Conservation (phyloP, 2,797 vertebrate species). For the Notolabrus celidotus region DNA sequence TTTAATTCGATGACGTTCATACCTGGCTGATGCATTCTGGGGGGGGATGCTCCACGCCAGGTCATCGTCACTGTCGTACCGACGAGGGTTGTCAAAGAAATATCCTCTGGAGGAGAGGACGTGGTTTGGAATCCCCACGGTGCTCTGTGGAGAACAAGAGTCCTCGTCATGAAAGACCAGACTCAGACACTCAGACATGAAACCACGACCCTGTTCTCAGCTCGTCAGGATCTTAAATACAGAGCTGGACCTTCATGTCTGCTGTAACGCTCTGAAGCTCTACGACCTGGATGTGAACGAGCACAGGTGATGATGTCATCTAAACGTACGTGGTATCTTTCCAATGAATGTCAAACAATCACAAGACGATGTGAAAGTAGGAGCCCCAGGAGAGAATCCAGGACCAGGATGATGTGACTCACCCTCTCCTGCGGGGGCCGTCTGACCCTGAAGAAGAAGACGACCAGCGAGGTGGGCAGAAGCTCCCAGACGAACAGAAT, state of each 20-base stretch:
- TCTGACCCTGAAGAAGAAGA: slow-evolving; percentile 94
- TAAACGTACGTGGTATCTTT: too few species aligned
- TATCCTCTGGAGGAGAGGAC: slow-evolving; percentile 91
- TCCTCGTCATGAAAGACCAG: too few species aligned
- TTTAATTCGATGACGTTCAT: not conserved
- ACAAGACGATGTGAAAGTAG: too few species aligned
- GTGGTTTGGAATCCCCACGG: slow-evolving; percentile 87
- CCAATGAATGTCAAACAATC: too few species aligned
- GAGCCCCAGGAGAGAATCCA: not conserved
- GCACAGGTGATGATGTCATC: too few species aligned
- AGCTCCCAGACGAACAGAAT: slow-evolving; percentile 96
- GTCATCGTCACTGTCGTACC: slow-evolving; percentile 95
- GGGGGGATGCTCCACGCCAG: slow-evolving; percentile 92
- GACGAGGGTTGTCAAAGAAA: slow-evolving; percentile 96
- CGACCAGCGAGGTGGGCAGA: slow-evolving; percentile 92
- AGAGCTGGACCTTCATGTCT: too few species aligned
- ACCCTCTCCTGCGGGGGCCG: slow-evolving; percentile 90
- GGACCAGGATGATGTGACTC: slow-evolving; percentile 43
- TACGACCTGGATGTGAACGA: too few species aligned
- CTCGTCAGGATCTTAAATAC: too few species aligned
- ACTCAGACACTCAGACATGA: too few species aligned
- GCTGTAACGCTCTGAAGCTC: too few species aligned
- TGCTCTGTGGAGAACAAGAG: slow-evolving; percentile 61
- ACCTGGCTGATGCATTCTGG: slow-evolving; percentile 90
- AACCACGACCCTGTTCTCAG: too few species aligned